phyloP scores from a whole-genome alignment of 2,797 vertebrate genomes.

The Tenualosa ilisha region DNA sequence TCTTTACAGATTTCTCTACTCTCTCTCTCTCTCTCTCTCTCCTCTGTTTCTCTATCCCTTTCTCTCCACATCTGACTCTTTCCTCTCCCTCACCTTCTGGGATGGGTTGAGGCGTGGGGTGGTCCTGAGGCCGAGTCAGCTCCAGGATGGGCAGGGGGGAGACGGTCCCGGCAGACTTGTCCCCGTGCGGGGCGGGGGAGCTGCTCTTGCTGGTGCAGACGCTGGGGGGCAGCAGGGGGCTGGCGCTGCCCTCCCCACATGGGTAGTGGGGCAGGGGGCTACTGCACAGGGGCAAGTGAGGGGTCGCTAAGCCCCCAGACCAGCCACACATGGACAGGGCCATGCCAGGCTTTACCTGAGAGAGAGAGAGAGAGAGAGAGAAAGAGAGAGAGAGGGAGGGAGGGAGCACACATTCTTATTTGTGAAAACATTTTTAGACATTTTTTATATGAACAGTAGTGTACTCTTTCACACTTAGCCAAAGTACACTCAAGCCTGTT shows the following conservation, averaged over 20 bases:
- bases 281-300: conserved; percentile 82
- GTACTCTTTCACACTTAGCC: too few species aligned
- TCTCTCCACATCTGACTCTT: neutral
- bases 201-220: conserved; percentile 87
- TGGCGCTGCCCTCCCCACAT: conserved; percentile 81
- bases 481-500: too few species aligned
- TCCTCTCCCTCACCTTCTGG: conserved; percentile 82
- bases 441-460: too few species aligned
- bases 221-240: conserved; percentile 81
- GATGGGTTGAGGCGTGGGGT: conserved; percentile 83
- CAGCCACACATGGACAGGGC: conserved; percentile 89
- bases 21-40: too few species aligned
- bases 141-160: conserved; percentile 79
- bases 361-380: conserved; percentile 39
- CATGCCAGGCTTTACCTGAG: conserved; percentile 85
- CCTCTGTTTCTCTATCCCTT: too few species aligned
- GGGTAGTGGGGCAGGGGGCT: conserved; percentile 83
- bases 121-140: conserved; percentile 89
- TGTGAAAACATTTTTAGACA: too few species aligned
- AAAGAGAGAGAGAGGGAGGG: conserved; percentile 47
- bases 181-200: conserved; percentile 84
- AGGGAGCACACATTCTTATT: too few species aligned
- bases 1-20: too few species aligned
- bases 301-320: conserved; percentile 83
- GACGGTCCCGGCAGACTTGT: conserved; percentile 79